Evolutionary conservation across 37 sponge, comb jelly and placozoan genomes (phyloP), one percentile per base, ranked within the genome.

Genomic region (Halichondria panicea): DNA sequence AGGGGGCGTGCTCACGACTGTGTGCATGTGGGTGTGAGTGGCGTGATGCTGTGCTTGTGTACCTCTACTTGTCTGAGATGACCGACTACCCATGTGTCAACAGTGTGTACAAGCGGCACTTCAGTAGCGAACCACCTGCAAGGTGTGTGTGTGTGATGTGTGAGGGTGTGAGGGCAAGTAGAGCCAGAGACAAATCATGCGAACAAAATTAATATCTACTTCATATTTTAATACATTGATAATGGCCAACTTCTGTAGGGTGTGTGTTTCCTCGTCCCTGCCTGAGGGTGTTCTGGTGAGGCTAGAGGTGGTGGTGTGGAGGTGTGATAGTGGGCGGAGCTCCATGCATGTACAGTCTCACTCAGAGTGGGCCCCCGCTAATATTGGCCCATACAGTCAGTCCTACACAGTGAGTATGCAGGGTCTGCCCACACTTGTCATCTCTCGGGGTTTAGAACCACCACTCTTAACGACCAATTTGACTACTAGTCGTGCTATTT

Each of bases 341-440:
- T 63, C 70, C 64, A 81, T 93, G 84, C 94, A 94, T 44, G 94
- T 94, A 31, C 94, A 94, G 88, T 84, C 87, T 4, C 31, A 71
- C 22, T 90, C 92, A 1, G 82, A 87, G 36, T 94, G 94, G 94
- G 94, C 94, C 3, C 92, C 94, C 36, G 94, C 92, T 12, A 94
- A 94, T 48, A 94, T 94, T 74, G 94, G 94, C 0, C 94, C 94
- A 6, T 94, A 94, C 63, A 87, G 92, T 41, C 94, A 94, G 55
- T 88, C 92, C 11, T 77, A 79, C 43, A 76, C 53, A 25, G 91
- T 86, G 50, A 43, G 80, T 70, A 42, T 25, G 27, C 35, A 21
- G 19, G 64, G 12, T 7, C 12, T 65, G n/a, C n/a, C n/a, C n/a
- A n/a, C n/a, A n/a, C n/a, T n/a, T n/a, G n/a, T n/a, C n/a, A n/a